These are phyloP conservation scores for Macrotis lagotis DNA, from an alignment of 2,113 vertebrate species.

Conservation along the genomic window DNA sequence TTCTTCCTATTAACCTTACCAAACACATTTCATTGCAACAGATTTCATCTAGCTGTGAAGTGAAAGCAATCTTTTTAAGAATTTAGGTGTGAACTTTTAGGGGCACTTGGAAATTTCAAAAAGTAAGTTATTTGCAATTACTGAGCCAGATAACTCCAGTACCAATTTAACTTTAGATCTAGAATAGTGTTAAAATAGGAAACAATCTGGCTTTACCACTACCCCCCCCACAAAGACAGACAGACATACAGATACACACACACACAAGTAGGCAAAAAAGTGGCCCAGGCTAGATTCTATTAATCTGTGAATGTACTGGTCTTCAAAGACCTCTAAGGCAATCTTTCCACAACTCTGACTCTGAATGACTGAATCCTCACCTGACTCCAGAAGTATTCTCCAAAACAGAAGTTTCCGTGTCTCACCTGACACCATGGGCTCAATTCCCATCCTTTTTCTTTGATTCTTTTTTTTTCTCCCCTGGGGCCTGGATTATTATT, in stretches of 20 bases:
- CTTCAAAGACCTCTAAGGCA: not conserved
- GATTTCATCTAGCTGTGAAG: not conserved
- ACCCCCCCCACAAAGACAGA: not conserved
- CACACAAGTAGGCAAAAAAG: not conserved
- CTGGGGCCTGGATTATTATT: not conserved
- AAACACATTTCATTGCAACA: not conserved
- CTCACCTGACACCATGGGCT: not conserved
- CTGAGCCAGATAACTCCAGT: not conserved
- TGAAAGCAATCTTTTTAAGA: not conserved
- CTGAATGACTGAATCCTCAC: not conserved
- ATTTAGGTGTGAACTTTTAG: not conserved
- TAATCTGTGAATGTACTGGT: not conserved
- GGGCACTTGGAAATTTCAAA: not conserved
- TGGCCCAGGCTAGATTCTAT: not conserved
- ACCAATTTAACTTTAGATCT: not conserved
- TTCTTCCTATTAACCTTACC: not conserved
- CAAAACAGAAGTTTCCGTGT: not conserved
- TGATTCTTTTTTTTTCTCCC: not conserved
- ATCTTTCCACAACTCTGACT: not conserved
- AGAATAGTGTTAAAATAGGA: not conserved
- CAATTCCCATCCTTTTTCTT: not conserved
- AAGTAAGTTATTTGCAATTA: not conserved
- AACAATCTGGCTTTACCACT: not conserved
- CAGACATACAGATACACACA: not conserved
- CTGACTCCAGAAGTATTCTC: not conserved